Evolutionary conservation across 2,797 vertebrate genomes (phyloP), one percentile per base, ranked within the genome.

Genomic region (Alectoris magna): DNA sequence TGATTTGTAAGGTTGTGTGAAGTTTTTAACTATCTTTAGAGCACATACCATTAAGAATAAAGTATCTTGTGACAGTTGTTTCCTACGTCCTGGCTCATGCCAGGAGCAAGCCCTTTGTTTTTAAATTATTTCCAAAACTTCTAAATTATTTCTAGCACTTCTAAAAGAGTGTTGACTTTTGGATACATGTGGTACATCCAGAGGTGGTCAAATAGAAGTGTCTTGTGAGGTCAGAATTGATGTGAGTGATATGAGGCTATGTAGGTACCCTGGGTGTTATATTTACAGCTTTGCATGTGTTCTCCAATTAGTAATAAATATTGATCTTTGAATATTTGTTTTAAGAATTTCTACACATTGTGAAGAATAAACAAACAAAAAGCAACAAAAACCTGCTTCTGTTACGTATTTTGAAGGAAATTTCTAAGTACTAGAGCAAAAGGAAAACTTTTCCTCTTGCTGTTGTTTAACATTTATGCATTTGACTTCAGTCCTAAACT

Each of bases 401-500:
- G 18, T 53, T 71, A 36, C 2, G 2, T 15, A 24, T 78, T 70
- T 77, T 3, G 23, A 55, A n/a, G 26, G 12, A 66, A 64, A 58
- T 29, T 15, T 62, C 51, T 63, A 62, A 49, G 59, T 62, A 80
- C 8, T 48, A 11, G 8, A 34, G 6, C 51, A 75, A 63, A 60
- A 82, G 46, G 14, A 69, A 56, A 73, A 14, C 6, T 60, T n/a
- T 16, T 6, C 2, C 7, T 2, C 4, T 5, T 9, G 6, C 6
- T 69, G 17, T 60, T 70, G 18, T 29, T 56, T 44, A 51, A 7
- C 1, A 18, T 5, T 1, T 18, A 4, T 58, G 21, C 1, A 1
- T 87, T 62, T 76, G 44, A 3, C 39, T 94, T 80, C 15, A 88
- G 29, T 92, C n/a, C 51, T 14, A 67, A 46, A 78, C 21, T 94